These are phyloP conservation scores for Chloroclysta siterata DNA, from an alignment of 2,888 invertebrate species.

Conservation along the genomic window DNA sequence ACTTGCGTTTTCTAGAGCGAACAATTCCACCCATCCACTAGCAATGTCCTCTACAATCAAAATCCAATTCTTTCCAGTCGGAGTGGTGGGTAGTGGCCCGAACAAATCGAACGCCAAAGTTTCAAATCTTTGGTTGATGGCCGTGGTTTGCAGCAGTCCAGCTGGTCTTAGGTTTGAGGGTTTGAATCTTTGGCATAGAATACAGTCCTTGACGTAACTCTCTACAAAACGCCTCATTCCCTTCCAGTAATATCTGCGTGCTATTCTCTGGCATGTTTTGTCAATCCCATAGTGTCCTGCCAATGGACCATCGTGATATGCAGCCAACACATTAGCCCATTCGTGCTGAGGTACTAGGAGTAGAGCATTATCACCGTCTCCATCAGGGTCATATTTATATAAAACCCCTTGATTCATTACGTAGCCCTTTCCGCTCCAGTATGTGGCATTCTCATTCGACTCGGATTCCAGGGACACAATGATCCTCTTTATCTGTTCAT, in stretches of 20 bases:
- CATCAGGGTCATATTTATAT: background rate
- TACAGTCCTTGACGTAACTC: background rate
- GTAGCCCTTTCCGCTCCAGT: background rate
- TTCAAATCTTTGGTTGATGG: too few species aligned
- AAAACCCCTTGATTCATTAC: background rate
- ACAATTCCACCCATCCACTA: slow-evolving; percentile 45
- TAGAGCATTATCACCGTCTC: background rate
- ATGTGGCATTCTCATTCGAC: background rate
- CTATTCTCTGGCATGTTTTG: background rate
- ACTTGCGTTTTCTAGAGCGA: slow-evolving; percentile 41
- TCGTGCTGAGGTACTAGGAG: background rate
- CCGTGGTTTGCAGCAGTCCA: too few species aligned
- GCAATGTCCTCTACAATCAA: slow-evolving; percentile 44
- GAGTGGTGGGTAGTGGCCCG: too few species aligned
- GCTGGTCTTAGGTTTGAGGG: too few species aligned
- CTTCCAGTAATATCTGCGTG: background rate
- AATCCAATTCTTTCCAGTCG: slow-evolving; percentile 31
- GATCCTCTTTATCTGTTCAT: background rate
- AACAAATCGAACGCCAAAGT: too few species aligned
- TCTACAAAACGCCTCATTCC: background rate
- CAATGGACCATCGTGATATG: background rate
- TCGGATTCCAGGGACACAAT: background rate
- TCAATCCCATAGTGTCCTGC: background rate
- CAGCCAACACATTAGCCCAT: background rate
- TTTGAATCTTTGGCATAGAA: background rate